A percentile compares a stretch with the other conserved stretches of the same genome.
Evolutionary conservation across 2,797 vertebrate genomes (phyloP).

Genomic region (Lacerta bilineata): DNA sequence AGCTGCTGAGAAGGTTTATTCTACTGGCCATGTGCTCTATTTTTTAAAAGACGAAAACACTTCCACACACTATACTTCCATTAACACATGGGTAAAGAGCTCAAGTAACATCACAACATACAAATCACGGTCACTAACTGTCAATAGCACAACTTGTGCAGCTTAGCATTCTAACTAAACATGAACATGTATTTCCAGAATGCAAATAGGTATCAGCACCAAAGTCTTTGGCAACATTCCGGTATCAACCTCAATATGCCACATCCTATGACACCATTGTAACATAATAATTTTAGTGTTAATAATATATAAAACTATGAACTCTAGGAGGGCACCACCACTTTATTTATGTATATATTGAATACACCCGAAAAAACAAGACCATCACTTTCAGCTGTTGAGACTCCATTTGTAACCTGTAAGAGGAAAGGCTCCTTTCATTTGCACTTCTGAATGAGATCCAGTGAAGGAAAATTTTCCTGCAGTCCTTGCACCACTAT

Average conservation of each 20-base stretch:
- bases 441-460: not conserved
- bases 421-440: not conserved
- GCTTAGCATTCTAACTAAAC: conserved; percentile 49
- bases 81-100: conserved; percentile 26
- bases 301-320: not conserved
- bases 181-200: conserved; percentile 41
- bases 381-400: conserved; percentile 18
- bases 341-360: not conserved
- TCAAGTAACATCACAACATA: conserved; percentile 14
- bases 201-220: conserved; percentile 19
- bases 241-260: not conserved
- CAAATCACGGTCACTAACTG: conserved; percentile 41
- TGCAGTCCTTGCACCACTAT: not conserved
- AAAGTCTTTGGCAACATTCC: not conserved
- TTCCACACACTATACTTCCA: conserved; percentile 2
- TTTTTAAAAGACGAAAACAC: not conserved
- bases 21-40: not conserved
- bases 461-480: not conserved
- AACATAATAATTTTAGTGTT: not conserved
- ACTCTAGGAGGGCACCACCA: not conserved
- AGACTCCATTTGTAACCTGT: too few relatives aligned
- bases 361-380: too few relatives aligned
- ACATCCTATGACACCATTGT: not conserved
- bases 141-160: conserved; percentile 40
- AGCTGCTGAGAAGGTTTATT: not conserved